Base-by-base conservation (phyloP, 2,888 invertebrate species). In the Conops quadrifasciatus region DNA sequence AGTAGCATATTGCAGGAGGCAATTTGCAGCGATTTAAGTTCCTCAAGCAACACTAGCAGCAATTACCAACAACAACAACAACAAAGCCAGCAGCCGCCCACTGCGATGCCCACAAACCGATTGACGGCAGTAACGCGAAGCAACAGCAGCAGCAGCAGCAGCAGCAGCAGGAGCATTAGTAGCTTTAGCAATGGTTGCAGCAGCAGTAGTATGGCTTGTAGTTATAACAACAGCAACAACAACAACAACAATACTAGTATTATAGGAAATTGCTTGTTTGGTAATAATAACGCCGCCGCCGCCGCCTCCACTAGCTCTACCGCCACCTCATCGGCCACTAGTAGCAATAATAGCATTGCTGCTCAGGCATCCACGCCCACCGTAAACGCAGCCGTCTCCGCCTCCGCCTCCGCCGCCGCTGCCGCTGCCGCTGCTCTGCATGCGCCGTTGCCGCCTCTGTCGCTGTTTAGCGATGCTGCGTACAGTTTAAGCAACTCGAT, bases 231-330 rank as follows among this genome's bases (percentile, higher is more conserved):
- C 74, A 79, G 43, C 71, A 74, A 15, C 75, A 72, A 2, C 76
- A 78, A 75, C 75, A 75, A 66, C 71, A 75, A 51, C 75, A 75
- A 65, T 73, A 81, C 71, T 77, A 83, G 82, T 80, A 81, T 82
- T 71, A 83, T 82, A 74, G 83, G 83, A 74, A 83, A 81, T 74
- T 83, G 80, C 63, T 77, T 83, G 51, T 80, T 82, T 70, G 80
- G 81, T 51, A 73, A 76, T 49, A 70, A 72, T 21, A 72, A 73
- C 28, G 75, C 74, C 21, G 74, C 75, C 65, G 75, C 74, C 43
- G 63, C 77, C 49, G 68, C 76, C 7, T n/a, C 67, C 77, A 26
- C 67, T 78, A 73, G 65, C 76, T n/a, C 74, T 24, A 75, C 74
- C 26, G 74, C 75, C 65, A 75, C 74, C 43, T 66, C 77, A 58